Base-by-base conservation (phyloP, 2,113 vertebrate genomes). In the Asarcornis scutulata region DNA sequence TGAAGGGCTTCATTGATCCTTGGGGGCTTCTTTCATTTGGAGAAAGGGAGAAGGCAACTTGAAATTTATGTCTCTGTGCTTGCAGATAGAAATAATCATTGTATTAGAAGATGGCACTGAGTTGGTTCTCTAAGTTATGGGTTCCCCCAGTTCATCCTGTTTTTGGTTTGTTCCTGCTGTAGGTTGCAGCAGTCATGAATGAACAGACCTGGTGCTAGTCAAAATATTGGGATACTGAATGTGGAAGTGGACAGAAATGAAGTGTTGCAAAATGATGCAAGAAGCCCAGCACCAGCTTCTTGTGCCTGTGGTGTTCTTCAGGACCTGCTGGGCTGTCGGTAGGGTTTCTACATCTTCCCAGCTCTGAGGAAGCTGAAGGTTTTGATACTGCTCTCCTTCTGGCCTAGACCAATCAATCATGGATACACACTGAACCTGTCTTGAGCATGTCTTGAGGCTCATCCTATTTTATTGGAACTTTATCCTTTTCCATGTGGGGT, bases 201-300 rank as follows among this genome's bases (percentile, higher is more conserved):
- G 67, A 85, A 29, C 3, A 75, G 25, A 81, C 23, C 12, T n/a
- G 38, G 9, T 52, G 9, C 6, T 48, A 46, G 21, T 25, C 8
- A 17, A 75, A 76, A 23, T 25, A 17, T 2, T 64, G 34, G 32
- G 27, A 68, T 68, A 32, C 5, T n/a, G 42, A 63, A 11, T 0
- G 1, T 15, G 34, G 11, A 77, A 95, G 11, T 17, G 73, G 59
- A 56, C 26, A 64, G 63, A 66, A 92, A 60, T 0, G 3, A 46
- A 16, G 4, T 55, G 32, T 64, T 79, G 53, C 63, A 9, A 90
- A 60, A 23, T 0, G 0, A 7, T 86, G 44, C 8, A 15, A 8
- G 36, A 42, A 34, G 58, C 42, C 8, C 7, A 17, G 3, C 75
- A 38, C 2, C 31, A 38, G 6, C 36, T 67, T 91, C 40, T 25